These are phyloP conservation scores for Hoplodrina blanda DNA, from an alignment of 2,888 invertebrate genomes.

Conservation along the genomic window DNA sequence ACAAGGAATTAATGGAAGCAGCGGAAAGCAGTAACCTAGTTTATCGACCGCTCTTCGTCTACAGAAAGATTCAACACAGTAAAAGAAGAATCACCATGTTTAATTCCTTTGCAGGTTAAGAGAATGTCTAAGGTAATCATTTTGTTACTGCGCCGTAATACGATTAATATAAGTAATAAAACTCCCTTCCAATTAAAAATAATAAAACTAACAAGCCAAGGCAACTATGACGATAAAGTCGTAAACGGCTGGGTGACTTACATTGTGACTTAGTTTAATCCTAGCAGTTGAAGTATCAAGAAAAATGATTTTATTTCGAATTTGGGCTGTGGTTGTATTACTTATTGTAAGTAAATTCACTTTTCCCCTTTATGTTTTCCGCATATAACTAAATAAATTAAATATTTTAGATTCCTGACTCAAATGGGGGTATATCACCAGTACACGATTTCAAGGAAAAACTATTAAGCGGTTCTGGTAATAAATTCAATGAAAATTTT, in stretches of 20 bases:
- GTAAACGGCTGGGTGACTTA: neutral
- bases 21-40: slow-evolving; percentile 79
- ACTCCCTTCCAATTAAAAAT: slow-evolving; percentile 16
- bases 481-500: slow-evolving; percentile 71
- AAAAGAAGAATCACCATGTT: slow-evolving; percentile 85
- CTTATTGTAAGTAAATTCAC: slow-evolving; percentile 54
- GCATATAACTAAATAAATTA: slow-evolving; percentile 6
- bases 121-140: slow-evolving; percentile 11
- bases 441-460: slow-evolving; percentile 83
- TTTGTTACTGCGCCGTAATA: neutral
- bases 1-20: slow-evolving; percentile 70
- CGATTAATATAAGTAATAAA: slow-evolving; percentile 36
- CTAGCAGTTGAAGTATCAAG: slow-evolving; percentile 22
- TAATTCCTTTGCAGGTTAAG: slow-evolving; percentile 84
- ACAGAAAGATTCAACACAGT: slow-evolving; percentile 83
- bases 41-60: slow-evolving; percentile 83
- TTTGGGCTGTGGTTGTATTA: slow-evolving; percentile 51
- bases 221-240: slow-evolving; percentile 38
- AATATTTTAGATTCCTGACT: slow-evolving; percentile 71
- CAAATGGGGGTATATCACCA: slow-evolving; percentile 82
- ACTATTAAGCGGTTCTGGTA: slow-evolving; percentile 68
- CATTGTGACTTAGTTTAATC: slow-evolving; percentile 35
- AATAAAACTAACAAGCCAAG: slow-evolving; percentile 42
- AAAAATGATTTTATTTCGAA: slow-evolving; percentile 44
- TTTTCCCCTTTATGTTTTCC: slow-evolving; percentile 2